Conservation (phyloP, 2,797 vertebrate genomes). For the Hyperoplus lanceolatus region DNA sequence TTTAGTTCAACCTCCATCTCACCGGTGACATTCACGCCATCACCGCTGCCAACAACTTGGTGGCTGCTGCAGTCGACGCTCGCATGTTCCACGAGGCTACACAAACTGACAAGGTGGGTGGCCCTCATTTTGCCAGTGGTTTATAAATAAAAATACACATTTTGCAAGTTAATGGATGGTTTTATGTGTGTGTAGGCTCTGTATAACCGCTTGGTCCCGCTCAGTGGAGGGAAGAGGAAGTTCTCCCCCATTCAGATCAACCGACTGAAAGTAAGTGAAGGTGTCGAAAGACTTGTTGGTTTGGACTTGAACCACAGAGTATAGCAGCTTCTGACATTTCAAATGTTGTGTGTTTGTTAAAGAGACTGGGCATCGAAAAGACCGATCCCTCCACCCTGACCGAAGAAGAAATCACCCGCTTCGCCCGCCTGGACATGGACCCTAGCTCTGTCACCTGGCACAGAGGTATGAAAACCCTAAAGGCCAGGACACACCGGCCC, state of each 20-base stretch:
- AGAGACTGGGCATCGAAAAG: conserved; percentile 96
- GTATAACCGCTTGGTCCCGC: conserved; percentile 94
- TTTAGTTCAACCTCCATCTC: conserved; percentile 98
- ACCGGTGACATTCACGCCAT: conserved; percentile 99
- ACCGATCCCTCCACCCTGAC: conserved; percentile 90
- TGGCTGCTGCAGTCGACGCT: conserved; percentile 94
- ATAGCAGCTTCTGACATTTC: neutral
- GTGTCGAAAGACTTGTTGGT: neutral
- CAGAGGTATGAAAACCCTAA: conserved; percentile 87
- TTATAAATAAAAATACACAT: neutral
- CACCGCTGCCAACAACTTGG: conserved; percentile 97
- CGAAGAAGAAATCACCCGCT: conserved; percentile 92
- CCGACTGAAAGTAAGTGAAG: conserved; percentile 87
- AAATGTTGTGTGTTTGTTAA: conserved; percentile 19
- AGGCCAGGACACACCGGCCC: too few species aligned
- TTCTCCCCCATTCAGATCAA: conserved; percentile 95
- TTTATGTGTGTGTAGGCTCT: conserved; percentile 86
- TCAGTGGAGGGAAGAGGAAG: conserved; percentile 87
- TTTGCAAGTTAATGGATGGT: neutral
- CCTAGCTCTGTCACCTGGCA: conserved; percentile 95
- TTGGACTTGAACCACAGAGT: neutral
- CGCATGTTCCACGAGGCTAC: conserved; percentile 97
- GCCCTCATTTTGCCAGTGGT: neutral
- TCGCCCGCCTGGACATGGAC: conserved; percentile 95
- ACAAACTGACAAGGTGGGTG: conserved; percentile 92